Evolutionary conservation across 30 jellyfish, hydroid and myxozoan species (phyloP), one percentile per base, ranked within the genome.

Genomic region (Nemopilema nomurai): DNA sequence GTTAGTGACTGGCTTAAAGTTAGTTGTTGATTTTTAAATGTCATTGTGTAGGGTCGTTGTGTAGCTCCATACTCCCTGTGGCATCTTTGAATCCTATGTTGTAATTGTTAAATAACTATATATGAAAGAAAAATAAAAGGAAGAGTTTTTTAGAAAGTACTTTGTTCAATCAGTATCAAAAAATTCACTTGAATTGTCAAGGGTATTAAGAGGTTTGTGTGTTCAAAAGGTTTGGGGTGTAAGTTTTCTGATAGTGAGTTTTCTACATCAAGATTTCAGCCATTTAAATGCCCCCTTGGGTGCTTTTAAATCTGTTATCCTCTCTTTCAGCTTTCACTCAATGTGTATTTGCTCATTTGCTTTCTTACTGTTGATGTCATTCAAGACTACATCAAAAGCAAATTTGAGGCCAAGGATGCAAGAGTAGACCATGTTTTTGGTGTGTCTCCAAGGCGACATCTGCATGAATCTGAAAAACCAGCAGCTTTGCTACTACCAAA

Each of bases 371-470:
- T 91, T 8, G 96, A 91, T 1, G 25, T 91, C 49, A 26, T 69
- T 66, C 87, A 84, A 66, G 93, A 73, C 6, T 28, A 16, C 91
- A 31, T 83, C 62, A 52, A 51, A 31, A 71, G 49, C 23, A 69
- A 26, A 27, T 51, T 73, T 31, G 18, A n/a, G 27, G 24, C 53
- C 77, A 31, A 77, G 13, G 8, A 18, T 1, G 8, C 69, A 31
- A 9, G 0, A 8, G 24, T 20, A 30, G 68, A 16, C 33, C 16
- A 28, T 0, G 49, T 73, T n/a, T 31, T 49, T 3, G 49, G 18
- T 16, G 18, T 31, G 71, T 73, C 93, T 26, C 93, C 93, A 1
- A 73, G 93, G 67, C 51, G 86, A 41, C 86, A 86, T 71, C 82
- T 83, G 18, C 76, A 49, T 65, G 50, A 49, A 1, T 41, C 26